Conservation (phyloP, 2,888 invertebrate species). For the Desoria tigrina region DNA sequence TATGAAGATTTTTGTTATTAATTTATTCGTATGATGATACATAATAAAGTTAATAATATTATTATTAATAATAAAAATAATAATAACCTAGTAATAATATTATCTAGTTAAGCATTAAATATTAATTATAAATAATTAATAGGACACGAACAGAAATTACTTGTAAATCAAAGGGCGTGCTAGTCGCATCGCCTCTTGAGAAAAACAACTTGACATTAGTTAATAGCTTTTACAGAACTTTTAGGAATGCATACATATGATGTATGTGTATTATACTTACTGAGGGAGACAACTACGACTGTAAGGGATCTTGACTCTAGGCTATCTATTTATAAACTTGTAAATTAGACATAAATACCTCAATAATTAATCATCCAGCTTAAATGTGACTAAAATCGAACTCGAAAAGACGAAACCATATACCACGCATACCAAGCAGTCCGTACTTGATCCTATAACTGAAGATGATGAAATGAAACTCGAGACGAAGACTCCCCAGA, state of each 20-base stretch:
- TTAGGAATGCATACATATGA: conserved; percentile 5
- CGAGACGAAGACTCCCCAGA: conserved; percentile 5
- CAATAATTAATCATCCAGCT: conserved; percentile 17
- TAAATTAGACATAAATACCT: conserved; percentile 9
- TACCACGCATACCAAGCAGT: conserved; percentile 5
- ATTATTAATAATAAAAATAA: not conserved
- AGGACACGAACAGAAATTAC: too few species aligned
- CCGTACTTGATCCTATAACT: conserved; percentile 6
- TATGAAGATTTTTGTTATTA: conserved; percentile 1
- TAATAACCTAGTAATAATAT: too few species aligned
- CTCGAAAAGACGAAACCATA: conserved; percentile 21
- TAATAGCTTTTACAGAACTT: conserved; percentile 3
- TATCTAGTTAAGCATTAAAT: too few species aligned
- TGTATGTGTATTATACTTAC: conserved; percentile 1
- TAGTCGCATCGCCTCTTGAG: not conserved
- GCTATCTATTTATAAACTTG: conserved; percentile 1
- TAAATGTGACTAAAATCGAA: conserved; percentile 10
- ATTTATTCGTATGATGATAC: not conserved
- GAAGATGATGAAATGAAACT: not conserved
- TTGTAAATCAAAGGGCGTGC: too few species aligned
- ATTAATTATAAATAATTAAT: too few species aligned
- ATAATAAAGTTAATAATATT: not conserved
- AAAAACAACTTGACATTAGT: conserved; percentile 4
- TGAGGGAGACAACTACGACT: conserved; percentile 12
- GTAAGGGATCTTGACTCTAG: conserved; percentile 6